A percentile compares a stretch with the other conserved stretches of the same genome.
Evolutionary conservation across 2,888 invertebrate genomes (phyloP).

Genomic region (Galeruca laticollis): DNA sequence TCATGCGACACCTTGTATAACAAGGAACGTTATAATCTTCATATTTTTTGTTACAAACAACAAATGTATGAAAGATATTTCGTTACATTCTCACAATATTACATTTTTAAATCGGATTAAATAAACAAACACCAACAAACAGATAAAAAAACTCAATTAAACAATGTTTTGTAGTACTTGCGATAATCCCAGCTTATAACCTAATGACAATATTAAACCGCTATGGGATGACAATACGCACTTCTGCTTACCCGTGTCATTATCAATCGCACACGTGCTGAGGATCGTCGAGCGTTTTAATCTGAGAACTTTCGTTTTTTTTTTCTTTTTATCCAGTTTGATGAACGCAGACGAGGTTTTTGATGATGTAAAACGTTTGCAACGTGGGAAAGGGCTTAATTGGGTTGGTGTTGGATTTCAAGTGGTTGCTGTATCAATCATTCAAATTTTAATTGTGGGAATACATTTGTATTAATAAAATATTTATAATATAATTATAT

Average conservation of each 20-base stretch:
- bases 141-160: slow-evolving; percentile 30
- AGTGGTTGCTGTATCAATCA: slow-evolving; percentile 11
- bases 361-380: background rate
- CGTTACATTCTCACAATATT: too few relatives aligned
- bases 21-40: too few relatives aligned
- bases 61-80: too few relatives aligned
- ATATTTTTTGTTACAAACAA: too few relatives aligned
- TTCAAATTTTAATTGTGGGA: slow-evolving; percentile 28
- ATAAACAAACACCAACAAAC: slow-evolving; percentile 15
- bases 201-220: slow-evolving; percentile 63
- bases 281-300: slow-evolving; percentile 36
- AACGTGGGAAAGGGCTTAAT: slow-evolving; percentile 31
- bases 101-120: background rate
- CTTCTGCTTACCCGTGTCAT: slow-evolving; percentile 57
- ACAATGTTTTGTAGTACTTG: slow-evolving; percentile 51
- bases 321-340: slow-evolving; percentile 20
- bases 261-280: slow-evolving; percentile 58
- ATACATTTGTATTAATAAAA: background rate
- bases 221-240: slow-evolving; percentile 55
- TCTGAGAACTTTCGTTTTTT: slow-evolving; percentile 32
- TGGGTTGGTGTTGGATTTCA: slow-evolving; percentile 24
- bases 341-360: slow-evolving; percentile 28
- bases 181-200: slow-evolving; percentile 57
- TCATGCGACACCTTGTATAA: too few relatives aligned
- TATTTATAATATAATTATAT: too few relatives aligned